Base-by-base conservation (phyloP, 2,113 vertebrate species). In the Prionailurus viverrinus region DNA sequence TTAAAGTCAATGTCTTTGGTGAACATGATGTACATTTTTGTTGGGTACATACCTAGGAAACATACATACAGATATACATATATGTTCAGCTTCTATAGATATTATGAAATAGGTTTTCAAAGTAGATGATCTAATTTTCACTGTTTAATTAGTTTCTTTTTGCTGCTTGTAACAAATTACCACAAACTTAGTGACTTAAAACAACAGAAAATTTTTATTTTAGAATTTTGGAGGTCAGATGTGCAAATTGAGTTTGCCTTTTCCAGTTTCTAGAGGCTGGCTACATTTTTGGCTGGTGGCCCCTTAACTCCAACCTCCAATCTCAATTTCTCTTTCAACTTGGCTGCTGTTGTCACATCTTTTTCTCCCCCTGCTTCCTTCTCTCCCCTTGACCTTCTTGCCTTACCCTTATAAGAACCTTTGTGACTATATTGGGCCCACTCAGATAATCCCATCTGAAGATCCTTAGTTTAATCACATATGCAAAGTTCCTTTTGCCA, bases 81-180 rank as follows among this genome's bases (percentile, higher is more conserved):
- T n/a, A 63, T 69, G 69, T 73, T 83, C 29, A 84, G 55, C 53
- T 90, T 65, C 73, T 87, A 76, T 39, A 55, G 65, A 69, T 88
- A 65, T 8, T 58, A 23, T 41, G 61, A 58, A 84, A 69, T 31
- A 71, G 71, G 29, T 92, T 92, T 81, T 74, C 19, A 63, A 55
- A 96, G 63, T 61, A 31, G 68, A 33, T 66, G 31, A 92, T 95
- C 55, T n/a, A 31, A n/a, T 83, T 85, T 97, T 94, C 55, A 55
- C 14, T 45, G 18, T 51, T 71, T 55, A 73, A 66, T 86, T 89
- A 71, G 16, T 87, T 74, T 87, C 33, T 45, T 94, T 15, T 55
- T 79, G 68, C 18, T 86, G 0, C 23, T 86, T 84, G 18, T 97
- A 69, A 88, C 31, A 91, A 83, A 89, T 36, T 41, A 83, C 41